Evolutionary conservation across 2,888 invertebrate genomes (phyloP), one percentile per base, ranked within the genome.

Genomic region (Hydrotaea cyrtoneurina): DNA sequence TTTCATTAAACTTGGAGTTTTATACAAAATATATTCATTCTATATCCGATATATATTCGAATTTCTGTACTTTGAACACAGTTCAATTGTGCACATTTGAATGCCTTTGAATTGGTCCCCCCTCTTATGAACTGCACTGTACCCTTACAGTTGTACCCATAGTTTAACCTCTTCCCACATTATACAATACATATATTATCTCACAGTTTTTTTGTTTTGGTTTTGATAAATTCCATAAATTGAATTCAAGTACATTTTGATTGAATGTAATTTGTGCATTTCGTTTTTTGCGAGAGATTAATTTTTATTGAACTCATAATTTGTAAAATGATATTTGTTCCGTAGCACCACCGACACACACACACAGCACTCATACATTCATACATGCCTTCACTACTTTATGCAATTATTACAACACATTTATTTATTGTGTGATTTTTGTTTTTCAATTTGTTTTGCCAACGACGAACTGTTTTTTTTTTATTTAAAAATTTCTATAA

Each of bases 401-500:
- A 57, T 36, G 72, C 19, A 55, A 55, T 73, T 73, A 73, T 73
- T 39, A 26, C 36, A 39, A 13, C 39, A 39, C 19, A 73, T 21
- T 39, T 62, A 62, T 46, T 59, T 62, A 74, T 21, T n/a, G 26
- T n/a, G 26, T 7, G 11, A 46, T 62, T 74, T 74, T 74, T 23
- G 0, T 8, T 59, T 43, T 46, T 46, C 8, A 2, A 43, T 69
- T n/a, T 23, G 7, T 23, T 19, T 69, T 69, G 66, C 17, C 5
- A 15, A 17, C n/a, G n/a, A 62, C n/a, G 31, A n/a, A 26, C 36
- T 31, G n/a, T 15, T 31, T 26, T n/a, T 62, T 62, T 62, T 59
- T 31, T 62, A 39, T 8, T 39, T n/a, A n/a, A n/a, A n/a, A n/a
- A 13, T 39, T 15, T 66, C 31, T 66, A 19, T 17, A 39, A 39